Evolutionary conservation across 2,797 vertebrate genomes (phyloP), one percentile per base, ranked within the genome.

Genomic region (Sebastes matsubarae): DNA sequence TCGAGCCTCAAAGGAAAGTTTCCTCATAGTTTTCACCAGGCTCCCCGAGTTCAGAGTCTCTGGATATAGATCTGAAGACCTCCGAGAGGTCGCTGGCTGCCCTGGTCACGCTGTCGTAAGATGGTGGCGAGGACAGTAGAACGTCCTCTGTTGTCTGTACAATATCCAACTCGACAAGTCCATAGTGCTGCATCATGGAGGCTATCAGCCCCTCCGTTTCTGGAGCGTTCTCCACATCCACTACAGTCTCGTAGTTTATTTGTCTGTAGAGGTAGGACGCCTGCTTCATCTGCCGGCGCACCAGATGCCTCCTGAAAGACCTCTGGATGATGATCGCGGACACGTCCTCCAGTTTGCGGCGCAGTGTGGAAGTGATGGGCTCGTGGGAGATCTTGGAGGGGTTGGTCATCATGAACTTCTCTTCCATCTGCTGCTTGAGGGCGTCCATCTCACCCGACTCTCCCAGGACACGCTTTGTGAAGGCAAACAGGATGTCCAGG

Each of bases 371-470:
- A 2, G 98, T 99, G 82, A 99, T 99, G 1, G 99, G 99, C 90
- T 99, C 98, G 0, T 99, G 97, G 74, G 98, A 99, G 78, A 99
- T 95, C 91, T 98, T 99, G 8, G 98, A 99, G 0, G 97, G 98
- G 85, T 99, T 99, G 2, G 97, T 96, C 0, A 96, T 96, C 98
- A 99, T 99, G 91, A 99, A 99, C 90, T 98, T 99, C 82, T 99
- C 99, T 90, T 99, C 99, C 99, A 99, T 99, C 90, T 99, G 98
- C 92, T 98, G 97, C 93, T 99, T 99, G 68, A 99, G 96, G 58
- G 98, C 96, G 3, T 99, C 99, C 99, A 99, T 99, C 90, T 99
- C 98, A 3, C 98, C 98, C 0, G 97, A 98, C 90, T 99, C 98
- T 9, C 99, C 99, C 77, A 99, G 96, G 61, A 99, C 99, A 50